Evolutionary conservation across 2,113 vertebrate species (phyloP), one percentile per base, ranked within the genome.

Genomic region (Dromiciops gliroides): DNA sequence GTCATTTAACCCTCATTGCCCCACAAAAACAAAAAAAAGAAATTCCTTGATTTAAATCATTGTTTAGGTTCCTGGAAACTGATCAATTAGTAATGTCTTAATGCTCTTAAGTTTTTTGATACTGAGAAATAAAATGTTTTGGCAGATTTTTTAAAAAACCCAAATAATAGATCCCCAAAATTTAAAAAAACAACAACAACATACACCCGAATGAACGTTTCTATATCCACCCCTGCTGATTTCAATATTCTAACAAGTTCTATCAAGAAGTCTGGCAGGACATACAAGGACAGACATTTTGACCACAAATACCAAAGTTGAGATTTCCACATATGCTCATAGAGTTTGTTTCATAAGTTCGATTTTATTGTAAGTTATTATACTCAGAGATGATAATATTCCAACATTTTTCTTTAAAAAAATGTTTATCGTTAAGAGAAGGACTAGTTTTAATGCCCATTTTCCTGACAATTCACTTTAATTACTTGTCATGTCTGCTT

Each of bases 181-280:
- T 93, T 93, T 75, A 26, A 91, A 94, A 93, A 89, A 93, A 89
- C 51, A n/a, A n/a, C n/a, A n/a, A n/a, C n/a, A n/a, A 50, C 50
- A 16, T 52, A 88, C 51, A 51, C 92, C 37, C 48, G 94, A 50
- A 8, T 92, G 91, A 93, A 50, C 50, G 22, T 89, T 22, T 49
- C 7, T n/a, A 48, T 94, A 90, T 89, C 90, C n/a, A 5, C 47
- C n/a, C n/a, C 0, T 23, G 2, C 1, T 90, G 89, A 92, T 95
- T n/a, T 83, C 24, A 92, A 50, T 51, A 48, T 90, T 53, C 90
- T 24, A n/a, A 67, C n/a, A 51, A 24, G 52, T 89, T 90, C 89
- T 75, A 75, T 75, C 67, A 75, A 75, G 14, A 75, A 44, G 67
- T 44, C 67, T 44, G 16, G 6, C 89, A 89, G 94, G 94, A 49